A percentile compares a stretch with the other conserved stretches of the same genome.
These are phyloP conservation scores for Maconellicoccus hirsutus DNA, from an alignment of 1,140 invertebrate genomes.

Conservation along the genomic window DNA sequence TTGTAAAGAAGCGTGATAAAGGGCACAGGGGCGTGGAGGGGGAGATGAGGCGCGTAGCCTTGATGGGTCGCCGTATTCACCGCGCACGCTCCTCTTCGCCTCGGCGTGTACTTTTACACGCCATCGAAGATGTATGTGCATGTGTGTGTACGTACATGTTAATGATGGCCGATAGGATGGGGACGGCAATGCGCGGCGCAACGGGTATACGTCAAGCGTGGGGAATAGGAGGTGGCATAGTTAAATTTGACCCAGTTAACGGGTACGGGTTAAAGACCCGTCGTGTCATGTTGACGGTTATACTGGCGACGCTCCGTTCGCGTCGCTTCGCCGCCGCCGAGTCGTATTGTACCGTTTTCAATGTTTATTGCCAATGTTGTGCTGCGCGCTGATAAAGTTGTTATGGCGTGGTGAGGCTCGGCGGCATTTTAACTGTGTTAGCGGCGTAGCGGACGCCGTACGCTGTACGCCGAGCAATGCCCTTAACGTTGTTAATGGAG, in stretches of 20 bases:
- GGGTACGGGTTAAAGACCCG: conserved; percentile 19
- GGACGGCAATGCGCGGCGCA: neutral
- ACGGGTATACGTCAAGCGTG: neutral
- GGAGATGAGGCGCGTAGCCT: neutral
- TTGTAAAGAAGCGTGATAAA: no score
- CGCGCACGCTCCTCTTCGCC: neutral
- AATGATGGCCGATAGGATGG: neutral
- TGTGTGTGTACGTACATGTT: neutral
- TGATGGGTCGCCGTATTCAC: conserved; percentile 19
- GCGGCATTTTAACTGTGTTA: neutral
- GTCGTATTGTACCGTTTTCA: conserved; percentile 13
- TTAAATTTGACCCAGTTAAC: conserved; percentile 21
- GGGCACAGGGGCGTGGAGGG: neutral
- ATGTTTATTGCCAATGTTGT: conserved; percentile 21
- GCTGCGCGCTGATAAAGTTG: conserved; percentile 10
- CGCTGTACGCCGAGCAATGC: neutral
- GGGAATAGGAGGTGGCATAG: conserved; percentile 17
- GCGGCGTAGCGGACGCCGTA: neutral
- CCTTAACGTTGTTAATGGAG: neutral
- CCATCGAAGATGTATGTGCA: neutral
- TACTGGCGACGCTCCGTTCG: neutral
- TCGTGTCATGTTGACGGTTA: conserved; percentile 18
- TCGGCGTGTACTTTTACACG: neutral
- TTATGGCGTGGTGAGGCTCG: neutral
- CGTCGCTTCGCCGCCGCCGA: neutral